Evolutionary conservation across 2,888 invertebrate species (phyloP).

Genomic region (Aphelenchoides bicaudatus): DNA sequence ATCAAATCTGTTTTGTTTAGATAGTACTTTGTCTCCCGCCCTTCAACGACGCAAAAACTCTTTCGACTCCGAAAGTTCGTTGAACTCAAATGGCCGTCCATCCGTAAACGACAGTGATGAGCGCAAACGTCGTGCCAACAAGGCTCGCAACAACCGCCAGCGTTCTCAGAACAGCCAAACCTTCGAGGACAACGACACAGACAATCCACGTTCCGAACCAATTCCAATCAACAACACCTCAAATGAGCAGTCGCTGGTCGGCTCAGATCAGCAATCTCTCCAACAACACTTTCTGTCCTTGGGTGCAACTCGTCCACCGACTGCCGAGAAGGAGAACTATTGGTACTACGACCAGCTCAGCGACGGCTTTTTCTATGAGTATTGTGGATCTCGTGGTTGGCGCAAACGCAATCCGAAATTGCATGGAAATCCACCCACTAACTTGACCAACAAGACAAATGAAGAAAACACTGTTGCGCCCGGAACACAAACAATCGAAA

Average conservation of each 20-base stretch:
- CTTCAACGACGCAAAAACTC: constrained; percentile 21
- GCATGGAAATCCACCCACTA: constrained; percentile 30
- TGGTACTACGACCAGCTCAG: constrained; percentile 54
- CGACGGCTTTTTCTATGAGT: constrained; percentile 59
- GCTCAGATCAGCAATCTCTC: too few relatives aligned
- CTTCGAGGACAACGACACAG: neutral
- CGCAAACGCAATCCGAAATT: constrained; percentile 41
- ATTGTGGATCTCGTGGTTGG: constrained; percentile 51
- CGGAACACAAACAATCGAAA: constrained; percentile 20
- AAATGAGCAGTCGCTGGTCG: too few relatives aligned
- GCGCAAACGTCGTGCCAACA: constrained; percentile 3
- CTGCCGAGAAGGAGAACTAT: constrained; percentile 33
- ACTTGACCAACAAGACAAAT: constrained; percentile 16
- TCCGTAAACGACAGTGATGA: neutral
- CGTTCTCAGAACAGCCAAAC: neutral
- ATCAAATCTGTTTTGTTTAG: too few relatives aligned
- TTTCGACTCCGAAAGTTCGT: constrained; percentile 23
- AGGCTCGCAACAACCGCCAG: neutral
- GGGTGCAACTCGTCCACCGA: too few relatives aligned
- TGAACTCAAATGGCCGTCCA: constrained; percentile 18
- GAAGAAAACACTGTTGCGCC: constrained; percentile 16
- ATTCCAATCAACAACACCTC: too few relatives aligned
- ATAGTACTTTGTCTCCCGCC: constrained; percentile 3
- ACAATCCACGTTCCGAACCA: too few relatives aligned
- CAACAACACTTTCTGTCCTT: constrained; percentile 6